Evolutionary conservation across 2,888 invertebrate species (phyloP), one percentile per base, ranked within the genome.

Genomic region (Pristionchus entomophagus): DNA sequence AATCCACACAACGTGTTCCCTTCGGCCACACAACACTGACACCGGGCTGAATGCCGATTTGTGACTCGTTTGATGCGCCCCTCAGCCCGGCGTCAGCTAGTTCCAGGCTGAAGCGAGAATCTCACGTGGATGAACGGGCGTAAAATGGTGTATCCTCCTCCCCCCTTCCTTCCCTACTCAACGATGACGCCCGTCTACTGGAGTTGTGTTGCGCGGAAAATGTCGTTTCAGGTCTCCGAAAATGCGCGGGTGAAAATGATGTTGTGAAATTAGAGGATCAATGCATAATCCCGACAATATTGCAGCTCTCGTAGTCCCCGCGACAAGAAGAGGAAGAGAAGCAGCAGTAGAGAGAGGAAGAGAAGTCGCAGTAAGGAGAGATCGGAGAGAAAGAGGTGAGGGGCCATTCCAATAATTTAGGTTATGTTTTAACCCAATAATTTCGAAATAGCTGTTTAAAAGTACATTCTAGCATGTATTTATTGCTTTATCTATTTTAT

Each of bases 301-400:
- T 84, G 5, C 65, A 84, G 83, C 65, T 84, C 83, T 29, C 83
- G 78, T 32, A 86, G 80, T 32, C 49, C 49, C 19, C 45, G 69
- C 29, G 45, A 53, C 35, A 86, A 77, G 77, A 85, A 86, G 53
- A 53, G 86, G 29, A 88, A 84, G 81, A 41, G 88, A 19, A 88
- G 88, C 73, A 78, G 85, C 59, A 87, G 87, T 41, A 62, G 87
- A 19, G 88, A 88, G 65, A 56, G 85, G 35, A 81, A 85, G 65
- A 80, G 87, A 41, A 87, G 87, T 59, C 82, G 82, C 51, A 80
- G 80, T 51, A 73, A 26, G 73, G 73, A 73, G 14, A 80, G 77
- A 38, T 85, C 83, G 3, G 87, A 86, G 35, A 77, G 87, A 14
- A 83, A 53, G 53, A 73, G 84, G 73, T 73, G 0, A n/a, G n/a